A percentile compares a stretch with the other conserved stretches of the same genome.
Conservation (phyloP, 1,140 invertebrate genomes). For the Polypedilum vanderplanki region DNA sequence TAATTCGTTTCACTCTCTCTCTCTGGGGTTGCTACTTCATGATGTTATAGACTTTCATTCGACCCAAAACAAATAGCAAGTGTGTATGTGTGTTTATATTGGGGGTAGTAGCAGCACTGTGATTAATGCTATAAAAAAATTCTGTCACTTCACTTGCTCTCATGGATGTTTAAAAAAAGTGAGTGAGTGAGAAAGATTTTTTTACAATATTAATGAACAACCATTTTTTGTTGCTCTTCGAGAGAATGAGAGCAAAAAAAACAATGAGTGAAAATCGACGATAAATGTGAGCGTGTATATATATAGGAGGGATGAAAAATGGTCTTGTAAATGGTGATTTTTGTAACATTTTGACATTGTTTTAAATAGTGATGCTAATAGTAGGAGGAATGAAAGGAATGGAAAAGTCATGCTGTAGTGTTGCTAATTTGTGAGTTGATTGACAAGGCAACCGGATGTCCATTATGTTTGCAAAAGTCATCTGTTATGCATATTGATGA, state of each 20-base stretch:
- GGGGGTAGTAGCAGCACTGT: background rate
- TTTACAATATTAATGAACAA: constrained; percentile 23
- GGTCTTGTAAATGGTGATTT: constrained; percentile 20
- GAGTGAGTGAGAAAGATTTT: background rate
- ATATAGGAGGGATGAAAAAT: background rate
- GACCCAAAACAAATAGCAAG: background rate
- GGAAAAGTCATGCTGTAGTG: background rate
- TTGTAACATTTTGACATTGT: constrained; percentile 26
- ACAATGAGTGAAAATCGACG: background rate
- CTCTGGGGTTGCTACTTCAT: background rate
- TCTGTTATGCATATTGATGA: constrained; percentile 3
- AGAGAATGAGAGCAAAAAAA: background rate
- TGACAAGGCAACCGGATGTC: background rate
- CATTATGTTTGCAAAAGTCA: background rate
- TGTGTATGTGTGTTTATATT: too few species aligned
- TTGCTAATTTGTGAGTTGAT: constrained; percentile 26
- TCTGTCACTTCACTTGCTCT: background rate
- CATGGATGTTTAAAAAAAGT: background rate
- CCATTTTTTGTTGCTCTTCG: background rate
- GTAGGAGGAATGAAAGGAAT: background rate
- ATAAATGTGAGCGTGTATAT: background rate
- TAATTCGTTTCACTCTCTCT: background rate
- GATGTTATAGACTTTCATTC: constrained; percentile 18
- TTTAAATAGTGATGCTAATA: background rate
- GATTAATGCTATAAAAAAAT: constrained; percentile 10